These are phyloP conservation scores for Xyrauchen texanus DNA, from an alignment of 2,113 vertebrate species.

Conservation along the genomic window DNA sequence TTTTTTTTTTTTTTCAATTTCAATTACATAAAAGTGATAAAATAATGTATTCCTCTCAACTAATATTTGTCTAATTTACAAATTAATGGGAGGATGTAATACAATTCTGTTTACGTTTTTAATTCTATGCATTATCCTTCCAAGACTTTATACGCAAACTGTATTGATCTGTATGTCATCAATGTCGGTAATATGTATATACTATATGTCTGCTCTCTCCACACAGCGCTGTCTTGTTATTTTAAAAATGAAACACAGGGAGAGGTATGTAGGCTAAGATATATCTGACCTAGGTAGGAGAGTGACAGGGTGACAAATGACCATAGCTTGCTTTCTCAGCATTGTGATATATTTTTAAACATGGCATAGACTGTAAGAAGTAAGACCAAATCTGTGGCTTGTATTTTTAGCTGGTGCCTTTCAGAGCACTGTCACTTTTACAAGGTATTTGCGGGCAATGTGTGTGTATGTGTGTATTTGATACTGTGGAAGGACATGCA, in stretches of 20 bases:
- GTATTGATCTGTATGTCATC: not conserved
- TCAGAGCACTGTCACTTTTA: constrained; percentile 67
- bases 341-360: constrained; percentile 82
- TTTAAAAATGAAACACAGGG: constrained; percentile 50
- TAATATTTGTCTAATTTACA: too few relatives aligned
- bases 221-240: not conserved
- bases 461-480: not conserved
- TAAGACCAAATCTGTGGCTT: constrained; percentile 80
- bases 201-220: not conserved
- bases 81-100: too few relatives aligned
- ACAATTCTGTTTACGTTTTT: too few relatives aligned
- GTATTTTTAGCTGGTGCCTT: constrained; percentile 86
- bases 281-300: constrained; percentile 54
- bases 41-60: too few relatives aligned
- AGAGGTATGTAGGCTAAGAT: constrained; percentile 66
- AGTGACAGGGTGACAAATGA: constrained; percentile 76
- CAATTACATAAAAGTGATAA: too few relatives aligned
- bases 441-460: constrained; percentile 59
- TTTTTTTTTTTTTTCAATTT: too few relatives aligned
- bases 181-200: too few relatives aligned
- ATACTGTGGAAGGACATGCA: not conserved
- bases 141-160: too few relatives aligned
- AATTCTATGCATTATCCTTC: too few relatives aligned
- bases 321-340: constrained; percentile 70
- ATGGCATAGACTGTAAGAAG: constrained; percentile 80